These are phyloP conservation scores for Xenopus laevis DNA, from an alignment of 2,113 vertebrate species.

Conservation along the genomic window DNA sequence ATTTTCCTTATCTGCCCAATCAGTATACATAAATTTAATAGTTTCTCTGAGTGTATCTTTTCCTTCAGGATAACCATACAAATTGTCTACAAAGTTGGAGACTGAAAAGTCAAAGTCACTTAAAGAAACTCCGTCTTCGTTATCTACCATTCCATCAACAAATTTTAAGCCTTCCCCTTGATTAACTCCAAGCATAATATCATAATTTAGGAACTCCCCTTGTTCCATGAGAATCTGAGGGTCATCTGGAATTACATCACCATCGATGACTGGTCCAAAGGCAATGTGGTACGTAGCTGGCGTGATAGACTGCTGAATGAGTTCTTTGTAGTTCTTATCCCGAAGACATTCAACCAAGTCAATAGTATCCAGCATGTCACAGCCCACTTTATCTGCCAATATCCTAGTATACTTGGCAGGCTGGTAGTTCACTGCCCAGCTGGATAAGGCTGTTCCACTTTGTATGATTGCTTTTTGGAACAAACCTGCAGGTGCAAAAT, in stretches of 20 bases:
- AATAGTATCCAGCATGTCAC: slow-evolving; percentile 88
- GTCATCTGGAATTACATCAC: slow-evolving; percentile 94
- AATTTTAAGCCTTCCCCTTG: slow-evolving; percentile 93
- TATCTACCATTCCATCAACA: slow-evolving; percentile 90
- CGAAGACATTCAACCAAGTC: slow-evolving; percentile 91
- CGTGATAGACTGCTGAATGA: slow-evolving; percentile 85
- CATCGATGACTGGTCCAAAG: slow-evolving; percentile 93
- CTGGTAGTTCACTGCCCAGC: slow-evolving; percentile 98
- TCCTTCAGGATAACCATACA: slow-evolving; percentile 90
- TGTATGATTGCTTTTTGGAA: slow-evolving; percentile 98
- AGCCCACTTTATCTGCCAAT: slow-evolving; percentile 90
- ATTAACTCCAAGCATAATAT: slow-evolving; percentile 96
- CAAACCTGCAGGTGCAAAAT: slow-evolving; percentile 75
- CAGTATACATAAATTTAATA: slow-evolving; percentile 97
- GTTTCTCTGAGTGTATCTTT: slow-evolving; percentile 89
- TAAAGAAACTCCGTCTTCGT: slow-evolving; percentile 85
- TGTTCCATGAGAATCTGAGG: slow-evolving; percentile 98
- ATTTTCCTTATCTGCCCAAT: slow-evolving; percentile 95
- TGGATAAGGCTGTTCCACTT: slow-evolving; percentile 92
- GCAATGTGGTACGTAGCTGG: slow-evolving; percentile 95
- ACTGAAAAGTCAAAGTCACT: slow-evolving; percentile 93
- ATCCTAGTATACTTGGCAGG: slow-evolving; percentile 91
- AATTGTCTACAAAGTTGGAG: slow-evolving; percentile 91
- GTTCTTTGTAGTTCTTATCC: slow-evolving; percentile 84
- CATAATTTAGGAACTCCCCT: slow-evolving; percentile 97